A percentile compares a stretch with the other conserved stretches of the same genome.
Evolutionary conservation across 2,797 vertebrate genomes (phyloP).

Genomic region (Sus cebifrons): DNA sequence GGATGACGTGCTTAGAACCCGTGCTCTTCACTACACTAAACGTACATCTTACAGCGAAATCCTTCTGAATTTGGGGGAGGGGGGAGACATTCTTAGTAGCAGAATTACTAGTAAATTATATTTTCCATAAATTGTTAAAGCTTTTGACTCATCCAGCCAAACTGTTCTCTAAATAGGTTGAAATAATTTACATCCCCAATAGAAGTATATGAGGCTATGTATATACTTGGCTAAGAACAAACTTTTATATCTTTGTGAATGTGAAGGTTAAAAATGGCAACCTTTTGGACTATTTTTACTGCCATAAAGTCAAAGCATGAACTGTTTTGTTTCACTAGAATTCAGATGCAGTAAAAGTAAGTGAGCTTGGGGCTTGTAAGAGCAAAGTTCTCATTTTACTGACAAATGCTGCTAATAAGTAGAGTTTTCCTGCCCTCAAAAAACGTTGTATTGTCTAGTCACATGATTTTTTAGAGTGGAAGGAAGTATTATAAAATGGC

Average conservation of each 20-base stretch:
- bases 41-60: constrained; percentile 11
- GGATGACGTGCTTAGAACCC: neutral
- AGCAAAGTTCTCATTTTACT: constrained; percentile 70
- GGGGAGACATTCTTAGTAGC: constrained; percentile 31
- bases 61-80: constrained; percentile 14
- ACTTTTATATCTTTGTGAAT: neutral
- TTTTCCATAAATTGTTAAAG: neutral
- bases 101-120: constrained; percentile 42
- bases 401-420: constrained; percentile 62
- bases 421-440: constrained; percentile 25
- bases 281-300: constrained; percentile 18
- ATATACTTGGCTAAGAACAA: constrained; percentile 32
- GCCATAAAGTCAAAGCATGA: neutral
- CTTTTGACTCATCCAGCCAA: constrained; percentile 31
- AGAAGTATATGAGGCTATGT: neutral
- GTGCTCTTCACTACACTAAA: constrained; percentile 31
- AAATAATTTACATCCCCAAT: constrained; percentile 9
- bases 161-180: neutral
- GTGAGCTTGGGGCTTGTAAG: constrained; percentile 40
- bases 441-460: constrained; percentile 7
- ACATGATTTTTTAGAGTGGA: constrained; percentile 17
- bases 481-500: constrained; percentile 33
- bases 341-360: neutral
- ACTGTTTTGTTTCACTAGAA: constrained; percentile 33
- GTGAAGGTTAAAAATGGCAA: constrained; percentile 58